phyloP scores from a whole-genome alignment of 2,888 invertebrate genomes.

The Oeneis ivallda region DNA sequence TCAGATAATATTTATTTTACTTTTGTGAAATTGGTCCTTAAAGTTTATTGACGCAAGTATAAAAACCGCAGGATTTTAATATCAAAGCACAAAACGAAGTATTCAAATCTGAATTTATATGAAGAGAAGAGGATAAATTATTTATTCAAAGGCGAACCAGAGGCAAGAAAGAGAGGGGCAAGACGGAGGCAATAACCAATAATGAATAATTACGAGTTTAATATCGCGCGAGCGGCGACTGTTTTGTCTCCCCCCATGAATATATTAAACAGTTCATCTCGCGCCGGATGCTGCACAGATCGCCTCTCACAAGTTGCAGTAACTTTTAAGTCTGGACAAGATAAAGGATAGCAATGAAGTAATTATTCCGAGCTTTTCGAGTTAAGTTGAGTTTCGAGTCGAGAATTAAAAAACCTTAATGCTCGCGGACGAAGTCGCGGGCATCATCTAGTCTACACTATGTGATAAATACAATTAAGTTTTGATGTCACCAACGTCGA shows the following conservation, averaged over 20 bases:
- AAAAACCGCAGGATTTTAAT: slow-evolving; percentile 12
- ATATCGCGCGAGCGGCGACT: slow-evolving; percentile 28
- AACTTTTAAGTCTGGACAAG: neutral
- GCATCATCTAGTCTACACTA: no score
- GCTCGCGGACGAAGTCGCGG: no score
- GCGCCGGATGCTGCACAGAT: neutral
- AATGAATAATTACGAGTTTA: slow-evolving; percentile 34
- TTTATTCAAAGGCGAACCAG: slow-evolving; percentile 7
- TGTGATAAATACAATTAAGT: no score
- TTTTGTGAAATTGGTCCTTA: no score
- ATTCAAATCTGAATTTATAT: slow-evolving; percentile 1
- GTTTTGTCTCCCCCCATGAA: slow-evolving; percentile 36
- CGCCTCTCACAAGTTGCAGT: neutral
- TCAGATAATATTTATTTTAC: no score
- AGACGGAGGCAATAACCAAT: slow-evolving; percentile 21
- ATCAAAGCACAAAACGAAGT: slow-evolving; percentile 3
- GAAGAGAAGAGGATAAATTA: slow-evolving; percentile 8
- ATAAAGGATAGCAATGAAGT: neutral
- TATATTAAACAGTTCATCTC: slow-evolving; percentile 31
- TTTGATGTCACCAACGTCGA: no score
- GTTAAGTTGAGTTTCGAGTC: no score
- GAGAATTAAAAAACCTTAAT: no score
- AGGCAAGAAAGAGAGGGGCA: slow-evolving; percentile 11
- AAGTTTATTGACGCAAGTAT: no score
- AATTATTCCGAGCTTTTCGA: no score